Percentiles rank a stretch among this genome's conserved stretches.
phyloP scores from a whole-genome alignment of 2,113 vertebrate genomes.

The Rhinoderma darwinii region DNA sequence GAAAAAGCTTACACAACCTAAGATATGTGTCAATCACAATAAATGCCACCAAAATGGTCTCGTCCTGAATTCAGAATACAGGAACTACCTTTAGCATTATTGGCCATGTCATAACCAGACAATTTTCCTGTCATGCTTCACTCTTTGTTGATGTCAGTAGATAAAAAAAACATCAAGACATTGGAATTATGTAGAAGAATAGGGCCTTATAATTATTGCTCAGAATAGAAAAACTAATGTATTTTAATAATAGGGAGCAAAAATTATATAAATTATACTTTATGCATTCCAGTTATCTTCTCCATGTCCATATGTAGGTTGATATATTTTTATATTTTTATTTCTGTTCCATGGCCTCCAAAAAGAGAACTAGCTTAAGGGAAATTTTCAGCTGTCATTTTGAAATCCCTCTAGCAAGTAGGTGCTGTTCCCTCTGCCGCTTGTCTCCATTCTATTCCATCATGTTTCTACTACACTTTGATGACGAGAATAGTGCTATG shows the following conservation, averaged over 20 bases:
- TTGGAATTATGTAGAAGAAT: not conserved
- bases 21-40: slow-evolving; percentile 53
- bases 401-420: not conserved
- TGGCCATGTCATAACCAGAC: slow-evolving; percentile 57
- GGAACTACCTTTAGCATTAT: slow-evolving; percentile 43
- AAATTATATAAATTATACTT: not conserved
- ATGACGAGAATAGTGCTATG: too few relatives aligned
- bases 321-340: too few relatives aligned
- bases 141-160: slow-evolving; percentile 47
- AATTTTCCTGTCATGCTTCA: slow-evolving; percentile 49
- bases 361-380: not conserved
- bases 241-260: not conserved
- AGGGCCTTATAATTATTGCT: not conserved
- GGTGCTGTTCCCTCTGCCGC: not conserved
- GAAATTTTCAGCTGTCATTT: not conserved
- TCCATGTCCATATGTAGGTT: too few relatives aligned
- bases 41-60: slow-evolving; percentile 53
- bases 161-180: slow-evolving; percentile 34
- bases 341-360: too few relatives aligned
- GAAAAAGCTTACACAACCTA: slow-evolving; percentile 38
- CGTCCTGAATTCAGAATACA: slow-evolving; percentile 34
- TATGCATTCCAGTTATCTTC: not conserved
- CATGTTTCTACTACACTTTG: not conserved
- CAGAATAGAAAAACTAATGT: not conserved
- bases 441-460: not conserved